Percentiles rank a stretch among this genome's conserved stretches.
Evolutionary conservation across 2,888 invertebrate species (phyloP).

Genomic region (Agonopterix subpropinquella): DNA sequence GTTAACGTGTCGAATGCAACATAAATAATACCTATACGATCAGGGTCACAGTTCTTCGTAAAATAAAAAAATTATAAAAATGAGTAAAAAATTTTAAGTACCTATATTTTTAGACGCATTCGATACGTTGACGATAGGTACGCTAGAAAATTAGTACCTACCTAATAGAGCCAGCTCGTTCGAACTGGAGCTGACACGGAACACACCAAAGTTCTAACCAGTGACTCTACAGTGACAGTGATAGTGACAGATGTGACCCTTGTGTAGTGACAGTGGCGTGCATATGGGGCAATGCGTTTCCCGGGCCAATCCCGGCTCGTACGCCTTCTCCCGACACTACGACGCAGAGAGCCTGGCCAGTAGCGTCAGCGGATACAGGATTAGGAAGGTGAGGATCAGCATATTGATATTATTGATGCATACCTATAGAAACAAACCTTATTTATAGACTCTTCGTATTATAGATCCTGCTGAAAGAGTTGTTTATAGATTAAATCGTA

Average conservation of each 20-base stretch:
- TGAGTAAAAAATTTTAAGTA: background rate
- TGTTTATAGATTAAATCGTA: no score
- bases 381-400: constrained; percentile 42
- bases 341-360: constrained; percentile 66
- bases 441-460: no score
- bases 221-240: background rate
- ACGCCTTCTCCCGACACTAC: constrained; percentile 61
- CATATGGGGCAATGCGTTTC: constrained; percentile 88
- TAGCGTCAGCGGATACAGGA: constrained; percentile 42
- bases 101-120: background rate
- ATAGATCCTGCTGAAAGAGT: no score
- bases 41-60: background rate
- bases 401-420: no score
- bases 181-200: background rate
- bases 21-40: no score
- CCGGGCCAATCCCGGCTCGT: constrained; percentile 74
- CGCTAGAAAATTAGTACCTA: background rate
- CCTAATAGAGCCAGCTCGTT: background rate
- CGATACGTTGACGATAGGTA: no score
- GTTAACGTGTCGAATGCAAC: no score
- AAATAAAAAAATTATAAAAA: no score
- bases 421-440: no score
- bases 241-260: constrained; percentile 13
- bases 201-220: background rate
- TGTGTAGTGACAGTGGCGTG: constrained; percentile 22